Evolutionary conservation across 2,888 invertebrate species (phyloP).

Genomic region (Mycalesis mineus): DNA sequence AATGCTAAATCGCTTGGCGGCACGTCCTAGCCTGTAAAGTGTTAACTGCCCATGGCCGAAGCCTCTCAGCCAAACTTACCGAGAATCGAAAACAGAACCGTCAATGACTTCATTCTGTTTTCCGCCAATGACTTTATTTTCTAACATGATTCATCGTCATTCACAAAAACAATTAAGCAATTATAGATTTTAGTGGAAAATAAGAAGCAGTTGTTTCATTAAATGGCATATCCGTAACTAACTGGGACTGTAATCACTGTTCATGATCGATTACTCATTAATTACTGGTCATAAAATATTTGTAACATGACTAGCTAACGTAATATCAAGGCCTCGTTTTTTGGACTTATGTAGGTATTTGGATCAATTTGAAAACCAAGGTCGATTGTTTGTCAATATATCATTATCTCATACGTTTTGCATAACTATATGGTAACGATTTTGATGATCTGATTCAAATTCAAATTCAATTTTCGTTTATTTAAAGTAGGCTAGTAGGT

Average conservation of each 20-base stretch:
- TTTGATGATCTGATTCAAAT: no score
- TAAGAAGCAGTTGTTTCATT: not conserved
- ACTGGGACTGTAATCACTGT: not conserved
- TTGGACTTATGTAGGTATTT: slow-evolving; percentile 12
- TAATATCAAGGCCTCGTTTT: slow-evolving; percentile 15
- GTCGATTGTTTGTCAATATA: not conserved
- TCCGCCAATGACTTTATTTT: not conserved
- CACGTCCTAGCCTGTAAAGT: no score
- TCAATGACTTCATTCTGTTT: no score
- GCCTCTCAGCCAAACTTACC: no score
- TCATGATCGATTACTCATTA: slow-evolving; percentile 13
- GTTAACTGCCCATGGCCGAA: no score
- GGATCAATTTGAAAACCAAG: slow-evolving; percentile 9
- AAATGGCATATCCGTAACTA: not conserved
- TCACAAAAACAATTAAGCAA: not conserved
- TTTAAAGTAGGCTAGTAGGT: no score
- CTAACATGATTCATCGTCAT: not conserved
- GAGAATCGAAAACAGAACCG: no score
- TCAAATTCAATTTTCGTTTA: no score
- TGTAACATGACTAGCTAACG: slow-evolving; percentile 13
- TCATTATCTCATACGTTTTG: not conserved
- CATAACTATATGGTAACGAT: no score
- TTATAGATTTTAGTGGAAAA: not conserved
- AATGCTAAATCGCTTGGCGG: no score
- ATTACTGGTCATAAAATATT: slow-evolving; percentile 16